phyloP scores from a whole-genome alignment of 2,797 vertebrate genomes.

The Catharus ustulatus region DNA sequence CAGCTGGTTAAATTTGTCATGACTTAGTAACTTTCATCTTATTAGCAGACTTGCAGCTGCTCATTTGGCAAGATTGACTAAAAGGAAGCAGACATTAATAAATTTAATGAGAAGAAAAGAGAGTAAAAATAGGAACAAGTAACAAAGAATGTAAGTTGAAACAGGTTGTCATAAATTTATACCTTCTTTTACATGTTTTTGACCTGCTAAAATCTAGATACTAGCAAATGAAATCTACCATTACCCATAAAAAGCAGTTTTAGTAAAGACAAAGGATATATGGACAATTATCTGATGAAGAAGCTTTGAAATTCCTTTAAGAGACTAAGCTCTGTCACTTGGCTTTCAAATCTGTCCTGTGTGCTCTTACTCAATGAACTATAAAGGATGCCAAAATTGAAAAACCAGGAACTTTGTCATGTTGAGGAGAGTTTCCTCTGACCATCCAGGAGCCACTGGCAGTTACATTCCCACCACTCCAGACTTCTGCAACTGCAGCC shows the following conservation, averaged over 20 bases:
- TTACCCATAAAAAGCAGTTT: background rate
- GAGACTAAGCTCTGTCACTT: background rate
- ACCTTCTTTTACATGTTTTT: background rate
- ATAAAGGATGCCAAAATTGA: background rate
- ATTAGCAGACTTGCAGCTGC: background rate
- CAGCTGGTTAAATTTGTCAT: background rate
- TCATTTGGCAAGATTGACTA: background rate
- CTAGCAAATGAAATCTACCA: background rate
- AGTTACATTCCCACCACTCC: background rate
- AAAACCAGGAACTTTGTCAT: background rate
- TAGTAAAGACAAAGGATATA: background rate
- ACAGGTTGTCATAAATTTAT: background rate
- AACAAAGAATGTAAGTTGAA: background rate
- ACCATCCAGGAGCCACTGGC: background rate
- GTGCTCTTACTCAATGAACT: background rate
- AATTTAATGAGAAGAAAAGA: background rate
- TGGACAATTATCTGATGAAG: background rate
- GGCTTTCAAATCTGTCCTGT: background rate
- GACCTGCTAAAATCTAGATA: background rate
- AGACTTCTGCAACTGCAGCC: background rate
- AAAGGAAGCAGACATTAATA: background rate
- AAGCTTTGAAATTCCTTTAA: background rate
- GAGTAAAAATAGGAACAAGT: background rate
- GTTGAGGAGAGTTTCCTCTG: background rate
- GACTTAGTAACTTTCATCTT: background rate